phyloP scores from a whole-genome alignment of 1,140 invertebrate genomes.

The Habropoda laboriosa region DNA sequence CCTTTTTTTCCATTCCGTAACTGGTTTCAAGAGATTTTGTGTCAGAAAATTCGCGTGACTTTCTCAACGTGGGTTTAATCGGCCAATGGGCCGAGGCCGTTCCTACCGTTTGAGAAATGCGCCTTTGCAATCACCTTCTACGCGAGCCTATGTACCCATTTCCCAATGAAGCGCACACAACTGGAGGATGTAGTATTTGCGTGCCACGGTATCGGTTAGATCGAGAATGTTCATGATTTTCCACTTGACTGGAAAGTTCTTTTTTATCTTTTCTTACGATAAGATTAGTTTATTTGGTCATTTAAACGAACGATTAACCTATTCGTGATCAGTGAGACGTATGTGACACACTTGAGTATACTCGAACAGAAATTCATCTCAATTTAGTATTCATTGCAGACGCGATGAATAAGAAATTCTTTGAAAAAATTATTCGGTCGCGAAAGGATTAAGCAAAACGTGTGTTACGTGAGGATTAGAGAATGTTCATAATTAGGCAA shows the following conservation, averaged over 20 bases:
- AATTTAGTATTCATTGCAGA: no score
- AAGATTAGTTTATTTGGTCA: background rate
- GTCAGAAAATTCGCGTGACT: slow-evolving; percentile 34
- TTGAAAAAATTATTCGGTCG: no score
- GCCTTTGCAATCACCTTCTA: slow-evolving; percentile 36
- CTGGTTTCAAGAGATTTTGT: slow-evolving; percentile 52
- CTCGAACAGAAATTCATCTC: no score
- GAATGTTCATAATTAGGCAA: no score
- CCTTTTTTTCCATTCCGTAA: slow-evolving; percentile 40
- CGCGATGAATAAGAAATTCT: no score
- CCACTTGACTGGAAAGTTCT: background rate
- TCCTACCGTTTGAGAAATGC: slow-evolving; percentile 29
- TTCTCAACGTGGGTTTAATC: slow-evolving; percentile 39
- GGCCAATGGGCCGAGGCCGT: slow-evolving; percentile 60
- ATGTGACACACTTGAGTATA: no score
- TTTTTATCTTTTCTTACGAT: background rate
- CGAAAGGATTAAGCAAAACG: no score
- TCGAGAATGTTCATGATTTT: slow-evolving; percentile 10
- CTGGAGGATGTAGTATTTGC: background rate
- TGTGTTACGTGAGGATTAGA: no score
- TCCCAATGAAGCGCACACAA: background rate
- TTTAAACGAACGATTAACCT: no score
- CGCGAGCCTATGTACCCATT: background rate
- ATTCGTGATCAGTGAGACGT: no score
- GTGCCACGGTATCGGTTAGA: background rate